These are phyloP conservation scores for Actinostola sp. DNA, from an alignment of 92 coral and sea anemone species.

Conservation along the genomic window DNA sequence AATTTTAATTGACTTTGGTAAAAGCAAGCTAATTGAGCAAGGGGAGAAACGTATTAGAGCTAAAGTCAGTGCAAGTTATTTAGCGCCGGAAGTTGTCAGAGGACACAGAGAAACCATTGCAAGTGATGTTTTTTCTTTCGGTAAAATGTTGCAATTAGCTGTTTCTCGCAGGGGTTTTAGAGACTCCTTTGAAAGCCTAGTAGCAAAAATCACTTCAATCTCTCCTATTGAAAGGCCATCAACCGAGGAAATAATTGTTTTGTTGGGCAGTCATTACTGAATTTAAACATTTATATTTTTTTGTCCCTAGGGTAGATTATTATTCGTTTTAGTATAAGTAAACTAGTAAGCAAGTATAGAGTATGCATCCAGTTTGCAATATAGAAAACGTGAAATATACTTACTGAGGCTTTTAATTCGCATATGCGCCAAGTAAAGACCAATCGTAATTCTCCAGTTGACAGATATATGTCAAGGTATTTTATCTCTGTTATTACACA, in stretches of 20 bases:
- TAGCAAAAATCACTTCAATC: neutral
- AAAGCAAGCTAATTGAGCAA: conserved; percentile 35
- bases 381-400: too few relatives aligned
- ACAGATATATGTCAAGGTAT: too few relatives aligned
- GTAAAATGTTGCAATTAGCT: conserved; percentile 43
- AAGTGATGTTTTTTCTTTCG: conserved; percentile 49
- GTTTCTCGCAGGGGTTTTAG: conserved; percentile 34
- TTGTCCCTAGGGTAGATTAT: too few relatives aligned
- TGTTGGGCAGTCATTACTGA: conserved; percentile 15
- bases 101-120: conserved; percentile 30
- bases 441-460: too few relatives aligned
- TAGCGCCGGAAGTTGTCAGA: conserved; percentile 49
- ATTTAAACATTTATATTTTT: too few relatives aligned
- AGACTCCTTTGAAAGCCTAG: conserved; percentile 17
- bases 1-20: conserved; percentile 57
- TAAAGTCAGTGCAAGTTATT: conserved; percentile 32
- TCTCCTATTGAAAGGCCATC: conserved; percentile 15
- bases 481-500: too few relatives aligned
- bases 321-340: too few relatives aligned
- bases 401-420: too few relatives aligned
- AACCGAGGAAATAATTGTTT: conserved; percentile 11
- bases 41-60: conserved; percentile 17
- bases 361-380: too few relatives aligned
- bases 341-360: too few relatives aligned
- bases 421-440: too few relatives aligned